Conservation (phyloP, 1,140 invertebrate species). For the Ericerus pela region DNA sequence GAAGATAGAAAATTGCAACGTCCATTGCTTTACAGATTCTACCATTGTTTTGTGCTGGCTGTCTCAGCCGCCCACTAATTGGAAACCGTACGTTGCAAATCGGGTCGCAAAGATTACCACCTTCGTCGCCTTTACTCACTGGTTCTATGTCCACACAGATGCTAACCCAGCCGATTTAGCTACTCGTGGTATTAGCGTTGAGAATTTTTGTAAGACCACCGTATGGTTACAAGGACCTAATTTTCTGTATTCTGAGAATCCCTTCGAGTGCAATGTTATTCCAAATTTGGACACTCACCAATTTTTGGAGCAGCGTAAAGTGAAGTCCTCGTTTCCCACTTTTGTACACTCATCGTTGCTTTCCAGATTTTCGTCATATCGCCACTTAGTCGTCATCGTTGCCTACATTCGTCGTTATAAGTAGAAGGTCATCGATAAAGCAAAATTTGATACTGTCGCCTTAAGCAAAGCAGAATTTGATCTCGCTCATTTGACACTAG, state of each 20-base stretch:
- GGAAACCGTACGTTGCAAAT: constrained; percentile 20
- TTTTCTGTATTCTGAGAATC: constrained; percentile 4
- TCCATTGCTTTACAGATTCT: constrained; percentile 25
- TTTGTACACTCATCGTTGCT: too few relatives aligned
- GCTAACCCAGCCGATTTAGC: constrained; percentile 24
- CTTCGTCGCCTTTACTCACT: constrained; percentile 4
- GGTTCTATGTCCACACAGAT: constrained; percentile 23
- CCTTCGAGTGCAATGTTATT: too few relatives aligned
- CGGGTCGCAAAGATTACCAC: neutral
- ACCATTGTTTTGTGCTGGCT: constrained; percentile 27
- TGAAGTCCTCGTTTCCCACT: too few relatives aligned
- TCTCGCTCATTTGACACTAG: neutral
- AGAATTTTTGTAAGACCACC: neutral
- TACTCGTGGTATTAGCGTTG: constrained; percentile 9
- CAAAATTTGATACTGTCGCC: too few relatives aligned
- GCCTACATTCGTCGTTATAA: too few relatives aligned
- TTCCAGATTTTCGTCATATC: too few relatives aligned
- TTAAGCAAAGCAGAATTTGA: too few relatives aligned
- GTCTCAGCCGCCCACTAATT: constrained; percentile 19
- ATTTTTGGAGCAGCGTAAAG: too few relatives aligned
- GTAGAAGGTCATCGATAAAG: too few relatives aligned
- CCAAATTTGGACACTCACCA: too few relatives aligned
- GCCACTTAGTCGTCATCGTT: too few relatives aligned
- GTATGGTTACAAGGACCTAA: neutral
- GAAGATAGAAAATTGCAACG: neutral